A percentile compares a stretch with the other conserved stretches of the same genome.
phyloP scores from a whole-genome alignment of 2,888 invertebrate species.

The Cantharis lateralis region DNA sequence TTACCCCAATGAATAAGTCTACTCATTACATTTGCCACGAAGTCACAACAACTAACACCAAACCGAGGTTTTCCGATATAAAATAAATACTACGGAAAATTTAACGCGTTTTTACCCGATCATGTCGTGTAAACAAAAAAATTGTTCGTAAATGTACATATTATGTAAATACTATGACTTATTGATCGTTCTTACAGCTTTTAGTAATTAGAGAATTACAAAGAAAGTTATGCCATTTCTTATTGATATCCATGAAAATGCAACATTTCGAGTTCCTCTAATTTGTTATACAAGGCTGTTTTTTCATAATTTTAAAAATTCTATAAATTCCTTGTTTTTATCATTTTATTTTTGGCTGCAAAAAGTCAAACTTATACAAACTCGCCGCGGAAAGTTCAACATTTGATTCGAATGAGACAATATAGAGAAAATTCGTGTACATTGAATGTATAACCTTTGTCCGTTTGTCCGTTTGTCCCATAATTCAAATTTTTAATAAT shows the following conservation, averaged over 20 bases:
- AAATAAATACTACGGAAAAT: slow-evolving; percentile 6
- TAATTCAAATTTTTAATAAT: too few species aligned
- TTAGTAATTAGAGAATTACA: slow-evolving; percentile 27
- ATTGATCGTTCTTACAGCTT: slow-evolving; percentile 40
- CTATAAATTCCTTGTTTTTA: too few species aligned
- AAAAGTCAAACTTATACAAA: too few species aligned
- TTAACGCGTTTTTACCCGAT: slow-evolving; percentile 13
- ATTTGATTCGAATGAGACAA: too few species aligned
- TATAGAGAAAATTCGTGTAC: too few species aligned
- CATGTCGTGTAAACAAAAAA: slow-evolving; percentile 8
- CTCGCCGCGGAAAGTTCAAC: too few species aligned
- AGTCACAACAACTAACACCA: slow-evolving; percentile 44
- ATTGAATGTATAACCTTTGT: too few species aligned
- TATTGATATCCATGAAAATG: not conserved
- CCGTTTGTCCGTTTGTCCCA: too few species aligned
- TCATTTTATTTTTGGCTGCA: too few species aligned
- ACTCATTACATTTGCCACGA: slow-evolving; percentile 52
- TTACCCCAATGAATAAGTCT: slow-evolving; percentile 54
- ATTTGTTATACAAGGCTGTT: too few species aligned
- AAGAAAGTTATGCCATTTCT: not conserved
- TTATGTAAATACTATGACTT: slow-evolving; percentile 33
- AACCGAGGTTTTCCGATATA: slow-evolving; percentile 18
- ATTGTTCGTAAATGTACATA: slow-evolving; percentile 4
- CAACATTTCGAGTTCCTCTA: not conserved
- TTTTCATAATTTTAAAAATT: too few species aligned